Evolutionary conservation across 1,140 invertebrate genomes (phyloP), one percentile per base, ranked within the genome.

Genomic region (Cyclina sinensis): DNA sequence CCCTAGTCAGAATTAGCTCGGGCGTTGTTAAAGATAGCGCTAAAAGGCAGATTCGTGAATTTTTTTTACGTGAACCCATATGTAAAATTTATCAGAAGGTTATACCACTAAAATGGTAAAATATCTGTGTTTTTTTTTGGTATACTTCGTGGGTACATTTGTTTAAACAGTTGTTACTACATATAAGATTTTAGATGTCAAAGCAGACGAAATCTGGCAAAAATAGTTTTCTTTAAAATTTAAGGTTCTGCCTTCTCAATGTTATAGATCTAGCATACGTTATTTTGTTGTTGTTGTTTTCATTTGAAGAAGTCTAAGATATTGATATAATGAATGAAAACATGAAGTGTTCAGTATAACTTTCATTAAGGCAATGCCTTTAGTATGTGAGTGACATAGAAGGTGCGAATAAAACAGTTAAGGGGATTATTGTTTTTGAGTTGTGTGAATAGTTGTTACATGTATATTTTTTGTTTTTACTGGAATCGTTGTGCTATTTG

Each of bases 401-500:
- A 27, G 14, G 9, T 21, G 57, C 24, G 1, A 62, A 62, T 27
- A 11, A 7, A 62, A n/a, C 24, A 9, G 24, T 27, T 21, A 62
- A 14, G 24, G 24, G 57, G n/a, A 57, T 21, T 62, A 70, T 70
- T 35, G 35, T 78, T 51, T 78, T 51, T n/a, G n/a, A 51, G 24
- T 59, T 65, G 59, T 62, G 57, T 81, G 57, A 27, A 59, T 37
- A 59, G 0, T 81, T 81, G 79, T 81, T 81, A 62, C 39, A 78
- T 81, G 79, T 81, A 81, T 84, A 84, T 84, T 48, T 35, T 14
- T 84, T 46, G 59, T 68, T 84, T 59, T 70, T 68, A 39, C 39
- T 18, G n/a, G 14, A 65, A 14, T 62, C 46, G 65, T 84, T 84
- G 81, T 84, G 81, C 81, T 84, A 84, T 70, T 84, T 81, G 80